phyloP scores from a whole-genome alignment of 1,140 invertebrate species.

The Conus betulinus region DNA sequence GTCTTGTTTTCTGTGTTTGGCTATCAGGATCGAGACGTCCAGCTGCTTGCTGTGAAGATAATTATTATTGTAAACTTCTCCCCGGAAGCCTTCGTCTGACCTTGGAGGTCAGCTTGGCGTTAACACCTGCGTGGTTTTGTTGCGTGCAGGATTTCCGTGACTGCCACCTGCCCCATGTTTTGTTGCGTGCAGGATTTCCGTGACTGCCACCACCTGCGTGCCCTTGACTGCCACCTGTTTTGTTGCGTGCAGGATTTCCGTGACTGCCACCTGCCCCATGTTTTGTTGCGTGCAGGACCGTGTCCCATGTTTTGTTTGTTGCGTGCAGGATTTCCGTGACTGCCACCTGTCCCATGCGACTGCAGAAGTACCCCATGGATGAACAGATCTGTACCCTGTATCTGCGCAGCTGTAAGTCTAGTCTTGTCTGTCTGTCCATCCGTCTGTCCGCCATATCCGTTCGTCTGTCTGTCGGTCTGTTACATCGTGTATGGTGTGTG shows the following conservation, averaged over 20 bases:
- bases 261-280: constrained; percentile 64
- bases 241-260: constrained; percentile 47
- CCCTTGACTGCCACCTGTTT: constrained; percentile 66
- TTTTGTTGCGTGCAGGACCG: too few species aligned
- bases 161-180: constrained; percentile 64
- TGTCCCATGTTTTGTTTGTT: too few species aligned
- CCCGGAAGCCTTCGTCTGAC: too few species aligned
- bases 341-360: constrained; percentile 63
- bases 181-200: too few species aligned
- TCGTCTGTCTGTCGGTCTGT: background rate
- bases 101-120: too few species aligned
- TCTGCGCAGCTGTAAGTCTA: constrained; percentile 64
- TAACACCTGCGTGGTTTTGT: too few species aligned
- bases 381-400: constrained; percentile 63
- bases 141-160: constrained; percentile 50
- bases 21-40: too few species aligned
- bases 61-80: too few species aligned
- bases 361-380: constrained; percentile 71
- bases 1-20: too few species aligned
- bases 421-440: background rate
- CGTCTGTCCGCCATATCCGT: background rate
- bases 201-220: constrained; percentile 55
- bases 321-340: constrained; percentile 51
- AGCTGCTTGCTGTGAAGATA: too few species aligned
- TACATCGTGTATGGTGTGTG: background rate